Percentiles rank a stretch among this genome's conserved stretches.
Conservation (phyloP, 1,140 invertebrate species). For the Acromyrmex heyeri region DNA sequence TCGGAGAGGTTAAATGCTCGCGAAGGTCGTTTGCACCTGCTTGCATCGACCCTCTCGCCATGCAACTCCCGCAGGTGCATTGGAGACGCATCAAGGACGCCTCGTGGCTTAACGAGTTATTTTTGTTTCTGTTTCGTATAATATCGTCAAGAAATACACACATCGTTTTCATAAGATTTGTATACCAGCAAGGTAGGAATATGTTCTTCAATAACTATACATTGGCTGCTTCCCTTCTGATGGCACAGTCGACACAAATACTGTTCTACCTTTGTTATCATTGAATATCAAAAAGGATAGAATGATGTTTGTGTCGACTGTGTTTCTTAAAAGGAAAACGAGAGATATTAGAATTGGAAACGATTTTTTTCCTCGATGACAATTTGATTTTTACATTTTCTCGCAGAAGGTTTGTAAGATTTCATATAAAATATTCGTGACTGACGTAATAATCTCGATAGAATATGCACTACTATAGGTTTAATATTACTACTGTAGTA, state of each 20-base stretch:
- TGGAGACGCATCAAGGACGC: slow-evolving; percentile 43
- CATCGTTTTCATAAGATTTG: not conserved
- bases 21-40: slow-evolving; percentile 75
- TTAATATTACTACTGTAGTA: too few relatives aligned
- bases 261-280: too few relatives aligned
- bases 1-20: slow-evolving; percentile 69
- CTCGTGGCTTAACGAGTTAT: not conserved
- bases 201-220: not conserved
- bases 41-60: slow-evolving; percentile 6
- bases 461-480: not conserved
- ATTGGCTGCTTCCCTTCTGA: not conserved
- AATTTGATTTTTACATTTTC: not conserved
- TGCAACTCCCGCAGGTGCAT: slow-evolving; percentile 53
- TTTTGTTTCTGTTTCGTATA: not conserved
- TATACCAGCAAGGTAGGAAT: not conserved
- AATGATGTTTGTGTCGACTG: too few relatives aligned
- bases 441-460: not conserved
- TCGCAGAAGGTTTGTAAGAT: not conserved
- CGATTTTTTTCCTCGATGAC: not conserved
- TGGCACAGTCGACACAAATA: too few relatives aligned
- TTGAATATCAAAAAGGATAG: too few relatives aligned
- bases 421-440: not conserved
- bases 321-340: too few relatives aligned
- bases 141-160: not conserved
- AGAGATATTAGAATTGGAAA: not conserved